Conservation (phyloP, 2,113 vertebrate species). For the Pachycephala philippinensis region DNA sequence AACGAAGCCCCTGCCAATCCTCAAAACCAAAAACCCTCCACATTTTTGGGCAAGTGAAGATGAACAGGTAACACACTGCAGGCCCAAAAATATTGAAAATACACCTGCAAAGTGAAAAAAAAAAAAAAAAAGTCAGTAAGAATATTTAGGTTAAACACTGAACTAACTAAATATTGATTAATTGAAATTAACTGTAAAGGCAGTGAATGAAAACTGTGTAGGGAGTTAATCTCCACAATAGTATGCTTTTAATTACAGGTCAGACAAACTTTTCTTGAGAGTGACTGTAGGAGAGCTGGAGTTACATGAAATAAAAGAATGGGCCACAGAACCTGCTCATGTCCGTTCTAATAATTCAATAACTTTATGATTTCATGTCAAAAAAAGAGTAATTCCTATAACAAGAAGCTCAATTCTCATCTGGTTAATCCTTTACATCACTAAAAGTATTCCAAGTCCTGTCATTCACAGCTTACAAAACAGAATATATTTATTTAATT, state of each 20-base stretch:
- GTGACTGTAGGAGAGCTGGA: fast-evolving
- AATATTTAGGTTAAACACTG: background rate
- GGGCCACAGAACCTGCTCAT: background rate
- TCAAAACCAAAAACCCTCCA: fast-evolving
- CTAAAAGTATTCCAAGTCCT: background rate
- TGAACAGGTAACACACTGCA: fast-evolving
- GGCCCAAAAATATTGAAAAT: background rate
- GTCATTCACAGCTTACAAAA: background rate
- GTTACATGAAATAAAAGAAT: background rate
- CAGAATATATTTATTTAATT: background rate
- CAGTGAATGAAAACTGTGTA: background rate
- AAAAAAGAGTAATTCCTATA: background rate
- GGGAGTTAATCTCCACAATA: background rate
- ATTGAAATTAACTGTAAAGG: background rate
- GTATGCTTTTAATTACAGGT: background rate
- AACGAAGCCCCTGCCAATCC: background rate
- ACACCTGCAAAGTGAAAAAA: background rate
- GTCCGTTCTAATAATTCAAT: background rate
- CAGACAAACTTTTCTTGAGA: background rate
- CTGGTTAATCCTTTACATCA: background rate
- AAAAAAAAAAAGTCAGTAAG: background rate
- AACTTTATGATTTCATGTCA: background rate
- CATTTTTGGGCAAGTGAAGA: background rate
- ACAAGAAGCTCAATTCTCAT: background rate
- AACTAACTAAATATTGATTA: background rate